Conservation (phyloP, 2,797 vertebrate species). For the Rhabdophis nuchalis region DNA sequence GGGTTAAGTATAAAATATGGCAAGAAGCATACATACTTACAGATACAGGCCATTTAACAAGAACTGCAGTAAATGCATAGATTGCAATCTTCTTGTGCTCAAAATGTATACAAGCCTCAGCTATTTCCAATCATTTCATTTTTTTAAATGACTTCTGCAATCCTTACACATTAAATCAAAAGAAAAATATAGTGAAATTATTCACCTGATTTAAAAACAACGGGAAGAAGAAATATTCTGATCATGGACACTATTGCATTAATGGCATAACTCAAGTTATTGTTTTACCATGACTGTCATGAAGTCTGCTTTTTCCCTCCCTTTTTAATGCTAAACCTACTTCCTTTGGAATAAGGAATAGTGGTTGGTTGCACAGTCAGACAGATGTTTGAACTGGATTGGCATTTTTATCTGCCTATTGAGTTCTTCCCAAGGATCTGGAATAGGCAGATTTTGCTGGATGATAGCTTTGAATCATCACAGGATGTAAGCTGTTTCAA, state of each 20-base stretch:
- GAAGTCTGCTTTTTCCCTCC: neutral
- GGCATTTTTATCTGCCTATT: neutral
- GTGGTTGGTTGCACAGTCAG: neutral
- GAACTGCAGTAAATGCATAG: neutral
- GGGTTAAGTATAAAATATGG: neutral
- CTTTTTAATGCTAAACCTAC: neutral
- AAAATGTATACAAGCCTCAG: neutral
- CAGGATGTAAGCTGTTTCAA: neutral
- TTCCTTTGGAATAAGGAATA: neutral
- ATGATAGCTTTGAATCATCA: neutral
- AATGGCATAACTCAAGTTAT: neutral
- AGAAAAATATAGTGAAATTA: neutral
- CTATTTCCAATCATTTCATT: neutral
- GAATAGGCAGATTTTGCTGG: neutral
- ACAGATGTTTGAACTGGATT: neutral
- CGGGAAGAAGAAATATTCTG: neutral
- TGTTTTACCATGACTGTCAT: neutral
- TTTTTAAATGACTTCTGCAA: neutral
- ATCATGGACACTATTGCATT: neutral
- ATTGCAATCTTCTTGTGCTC: neutral
- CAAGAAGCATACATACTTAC: neutral
- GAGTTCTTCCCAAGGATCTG: neutral
- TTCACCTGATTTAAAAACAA: neutral
- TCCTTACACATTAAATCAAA: neutral
- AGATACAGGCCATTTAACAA: neutral